Percentiles rank a stretch among this genome's conserved stretches.
Evolutionary conservation across 2,113 vertebrate genomes (phyloP).

Genomic region (Ceuthmochares aereus): DNA sequence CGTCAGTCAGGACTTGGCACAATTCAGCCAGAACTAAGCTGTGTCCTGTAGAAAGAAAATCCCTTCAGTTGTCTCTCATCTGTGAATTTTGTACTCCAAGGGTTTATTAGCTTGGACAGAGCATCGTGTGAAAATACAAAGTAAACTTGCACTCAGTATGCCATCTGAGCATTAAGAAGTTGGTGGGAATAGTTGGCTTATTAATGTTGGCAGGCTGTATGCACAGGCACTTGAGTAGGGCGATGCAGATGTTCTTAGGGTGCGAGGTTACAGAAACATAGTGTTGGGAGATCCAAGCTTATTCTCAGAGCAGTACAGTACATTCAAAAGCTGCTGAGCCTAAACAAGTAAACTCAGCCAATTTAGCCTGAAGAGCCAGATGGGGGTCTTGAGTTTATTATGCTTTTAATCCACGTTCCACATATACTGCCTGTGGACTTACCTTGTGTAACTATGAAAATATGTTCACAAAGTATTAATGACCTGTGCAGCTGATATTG

Average conservation of each 20-base stretch:
- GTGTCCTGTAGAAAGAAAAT: background rate
- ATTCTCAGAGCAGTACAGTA: background rate
- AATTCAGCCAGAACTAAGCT: background rate
- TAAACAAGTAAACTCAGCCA: background rate
- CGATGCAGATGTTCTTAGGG: background rate
- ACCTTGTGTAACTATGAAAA: background rate
- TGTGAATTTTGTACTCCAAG: background rate
- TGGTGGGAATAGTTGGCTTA: background rate
- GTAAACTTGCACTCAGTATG: background rate
- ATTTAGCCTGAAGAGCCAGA: background rate
- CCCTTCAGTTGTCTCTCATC: background rate
- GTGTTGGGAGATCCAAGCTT: background rate
- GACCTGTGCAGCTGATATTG: background rate
- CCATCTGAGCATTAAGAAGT: background rate
- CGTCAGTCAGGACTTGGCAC: background rate
- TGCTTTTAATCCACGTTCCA: background rate
- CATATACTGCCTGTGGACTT: background rate
- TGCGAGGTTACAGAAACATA: background rate
- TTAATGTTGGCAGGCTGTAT: background rate
- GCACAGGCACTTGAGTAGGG: background rate
- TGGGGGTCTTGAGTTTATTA: background rate
- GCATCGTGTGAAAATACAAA: background rate
- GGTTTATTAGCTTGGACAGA: background rate
- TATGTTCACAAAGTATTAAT: background rate
- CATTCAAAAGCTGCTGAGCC: background rate